These are phyloP conservation scores for Ptychodera flava DNA, from an alignment of 35 echinoderm and acorn worm genomes.

Conservation along the genomic window DNA sequence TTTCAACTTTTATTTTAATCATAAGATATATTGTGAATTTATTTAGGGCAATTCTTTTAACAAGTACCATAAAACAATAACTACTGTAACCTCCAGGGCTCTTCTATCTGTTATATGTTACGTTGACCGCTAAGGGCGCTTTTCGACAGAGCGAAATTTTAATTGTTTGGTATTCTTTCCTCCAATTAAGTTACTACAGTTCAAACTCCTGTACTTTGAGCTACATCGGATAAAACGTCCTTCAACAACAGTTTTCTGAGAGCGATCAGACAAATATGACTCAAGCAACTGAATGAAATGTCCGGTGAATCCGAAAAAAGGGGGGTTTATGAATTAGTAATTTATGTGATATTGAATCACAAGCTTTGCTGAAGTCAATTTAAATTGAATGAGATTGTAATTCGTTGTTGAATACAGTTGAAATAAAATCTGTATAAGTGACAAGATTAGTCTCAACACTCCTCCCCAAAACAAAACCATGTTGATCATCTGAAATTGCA, in stretches of 20 bases:
- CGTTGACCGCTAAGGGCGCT: too few species aligned
- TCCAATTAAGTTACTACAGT: too few species aligned
- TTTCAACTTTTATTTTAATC: too few species aligned
- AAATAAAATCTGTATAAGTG: not conserved
- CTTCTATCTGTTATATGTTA: too few species aligned
- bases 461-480: not conserved
- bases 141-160: too few species aligned
- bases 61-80: too few species aligned
- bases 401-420: not conserved
- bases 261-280: not conserved
- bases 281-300: not conserved
- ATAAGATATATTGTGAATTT: too few species aligned
- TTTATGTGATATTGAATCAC: not conserved
- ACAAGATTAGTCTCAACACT: not conserved
- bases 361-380: too few species aligned
- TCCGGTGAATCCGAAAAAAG: not conserved
- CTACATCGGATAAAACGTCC: not conserved
- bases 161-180: too few species aligned
- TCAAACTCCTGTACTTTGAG: too few species aligned
- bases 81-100: too few species aligned
- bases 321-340: not conserved
- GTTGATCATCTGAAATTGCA: not conserved
- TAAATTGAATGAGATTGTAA: not conserved
- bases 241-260: not conserved
- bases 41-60: too few species aligned